Conservation (phyloP, 2,113 vertebrate species). For the Syngnathus typhle region DNA sequence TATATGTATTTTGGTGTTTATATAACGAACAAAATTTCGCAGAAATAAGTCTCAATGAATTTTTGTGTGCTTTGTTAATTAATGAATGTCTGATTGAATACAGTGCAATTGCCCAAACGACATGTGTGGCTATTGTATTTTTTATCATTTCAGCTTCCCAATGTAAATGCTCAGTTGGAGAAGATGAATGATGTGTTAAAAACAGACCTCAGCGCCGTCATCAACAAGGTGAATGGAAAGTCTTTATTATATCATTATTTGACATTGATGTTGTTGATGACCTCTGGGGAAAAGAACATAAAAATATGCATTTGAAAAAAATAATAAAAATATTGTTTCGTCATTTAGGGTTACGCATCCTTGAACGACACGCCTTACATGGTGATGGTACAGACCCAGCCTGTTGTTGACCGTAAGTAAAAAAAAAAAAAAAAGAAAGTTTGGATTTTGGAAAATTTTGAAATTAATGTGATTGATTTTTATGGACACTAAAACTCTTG, state of each 20-base stretch:
- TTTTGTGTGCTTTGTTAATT: too few species aligned
- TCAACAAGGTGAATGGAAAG: slow-evolving; percentile 73
- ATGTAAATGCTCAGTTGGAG: slow-evolving; percentile 70
- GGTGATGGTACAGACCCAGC: slow-evolving; percentile 77
- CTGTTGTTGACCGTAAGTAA: slow-evolving; percentile 75
- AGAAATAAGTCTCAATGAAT: too few species aligned
- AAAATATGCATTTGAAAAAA: neutral
- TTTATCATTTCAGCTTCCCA: slow-evolving; percentile 71
- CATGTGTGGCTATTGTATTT: neutral
- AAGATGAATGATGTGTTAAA: slow-evolving; percentile 76
- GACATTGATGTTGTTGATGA: neutral
- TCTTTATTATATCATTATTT: neutral
- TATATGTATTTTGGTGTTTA: too few species aligned
- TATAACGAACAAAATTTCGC: too few species aligned
- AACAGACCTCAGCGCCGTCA: slow-evolving; percentile 76
- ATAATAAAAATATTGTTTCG: too few species aligned
- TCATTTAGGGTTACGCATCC: slow-evolving; percentile 76
- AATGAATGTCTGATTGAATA: neutral
- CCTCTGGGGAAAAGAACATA: neutral
- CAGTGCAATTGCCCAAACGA: neutral
- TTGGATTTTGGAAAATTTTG: neutral
- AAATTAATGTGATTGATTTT: neutral
- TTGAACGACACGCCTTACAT: slow-evolving; percentile 81
- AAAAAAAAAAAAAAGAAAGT: too few species aligned
- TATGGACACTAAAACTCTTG: neutral